Conservation (phyloP, 2,797 vertebrate species). For the Oreochromis mossambicus region DNA sequence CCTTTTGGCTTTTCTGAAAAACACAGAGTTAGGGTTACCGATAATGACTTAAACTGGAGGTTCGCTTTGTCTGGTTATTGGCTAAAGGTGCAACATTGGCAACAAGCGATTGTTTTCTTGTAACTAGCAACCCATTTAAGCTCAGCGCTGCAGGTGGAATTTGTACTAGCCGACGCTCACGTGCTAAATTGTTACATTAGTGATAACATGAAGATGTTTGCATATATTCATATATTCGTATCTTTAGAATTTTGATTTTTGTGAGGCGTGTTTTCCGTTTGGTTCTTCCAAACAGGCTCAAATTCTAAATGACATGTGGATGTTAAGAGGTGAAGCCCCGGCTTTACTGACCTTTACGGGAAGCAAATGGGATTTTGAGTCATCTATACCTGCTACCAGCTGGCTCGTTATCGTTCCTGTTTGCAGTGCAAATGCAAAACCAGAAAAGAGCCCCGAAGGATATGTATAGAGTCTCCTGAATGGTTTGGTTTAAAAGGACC, state of each 20-base stretch:
- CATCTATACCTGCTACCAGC: background rate
- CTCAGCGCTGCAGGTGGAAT: background rate
- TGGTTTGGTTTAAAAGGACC: background rate
- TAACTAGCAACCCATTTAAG: background rate
- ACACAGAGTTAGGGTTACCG: rapidly evolving
- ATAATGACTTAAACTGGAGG: background rate
- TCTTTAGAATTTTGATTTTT: background rate
- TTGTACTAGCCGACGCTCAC: background rate
- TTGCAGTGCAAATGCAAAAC: background rate
- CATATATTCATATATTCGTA: background rate
- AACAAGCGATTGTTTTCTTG: rapidly evolving
- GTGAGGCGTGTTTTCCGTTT: background rate
- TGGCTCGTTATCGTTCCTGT: background rate
- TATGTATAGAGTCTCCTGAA: background rate
- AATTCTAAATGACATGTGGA: background rate
- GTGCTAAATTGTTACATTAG: background rate
- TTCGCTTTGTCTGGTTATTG: background rate
- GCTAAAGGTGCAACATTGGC: background rate
- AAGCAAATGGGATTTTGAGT: background rate
- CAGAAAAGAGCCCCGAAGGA: rapidly evolving
- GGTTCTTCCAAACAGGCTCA: background rate
- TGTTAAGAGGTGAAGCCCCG: background rate
- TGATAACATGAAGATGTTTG: background rate
- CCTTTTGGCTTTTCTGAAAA: background rate
- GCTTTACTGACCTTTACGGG: background rate